phyloP scores from a whole-genome alignment of 2,797 vertebrate species.

The Microctenopoma stevenorrisi region DNA sequence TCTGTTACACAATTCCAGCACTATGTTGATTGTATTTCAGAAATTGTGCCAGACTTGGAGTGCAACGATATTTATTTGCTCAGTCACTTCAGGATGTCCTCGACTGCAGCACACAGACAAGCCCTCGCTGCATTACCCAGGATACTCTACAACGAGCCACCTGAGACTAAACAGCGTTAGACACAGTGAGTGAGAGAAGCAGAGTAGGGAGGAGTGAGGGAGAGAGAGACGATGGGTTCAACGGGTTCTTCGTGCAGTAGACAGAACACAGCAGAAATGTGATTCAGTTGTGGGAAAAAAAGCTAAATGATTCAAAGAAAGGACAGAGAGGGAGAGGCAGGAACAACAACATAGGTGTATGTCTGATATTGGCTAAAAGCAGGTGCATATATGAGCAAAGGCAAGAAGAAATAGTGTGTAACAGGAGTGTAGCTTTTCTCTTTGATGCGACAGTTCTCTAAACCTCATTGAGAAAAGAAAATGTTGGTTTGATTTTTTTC shows the following conservation, averaged over 20 bases:
- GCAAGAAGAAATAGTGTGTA: conserved; percentile 6
- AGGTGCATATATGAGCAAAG: neutral
- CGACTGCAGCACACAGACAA: conserved; percentile 29
- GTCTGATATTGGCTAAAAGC: conserved; percentile 25
- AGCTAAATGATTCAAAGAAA: conserved; percentile 22
- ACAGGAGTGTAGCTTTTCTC: conserved; percentile 26
- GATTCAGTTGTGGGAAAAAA: conserved; percentile 47
- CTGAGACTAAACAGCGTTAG: conserved; percentile 52
- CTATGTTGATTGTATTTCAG: conserved; percentile 40
- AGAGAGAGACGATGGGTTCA: conserved; percentile 61
- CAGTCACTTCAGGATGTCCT: conserved; percentile 51
- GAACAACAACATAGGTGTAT: conserved; percentile 30
- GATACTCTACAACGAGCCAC: conserved; percentile 45
- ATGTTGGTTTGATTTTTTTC: conserved; percentile 16
- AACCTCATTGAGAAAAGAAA: conserved; percentile 64
- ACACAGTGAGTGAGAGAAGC: conserved; percentile 27
- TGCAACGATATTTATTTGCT: conserved; percentile 60
- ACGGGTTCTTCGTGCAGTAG: conserved; percentile 45
- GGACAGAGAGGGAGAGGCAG: conserved; percentile 20
- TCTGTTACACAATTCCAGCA: conserved; percentile 28
- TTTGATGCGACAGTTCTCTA: conserved; percentile 62
- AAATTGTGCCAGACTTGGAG: conserved; percentile 25
- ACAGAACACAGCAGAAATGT: conserved; percentile 39
- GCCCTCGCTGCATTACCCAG: conserved; percentile 36
- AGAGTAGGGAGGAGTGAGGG: conserved; percentile 27